Percentiles rank a stretch among this genome's conserved stretches.
Evolutionary conservation across 2,888 invertebrate genomes (phyloP).

Genomic region (Callyntrura guangdongensis): DNA sequence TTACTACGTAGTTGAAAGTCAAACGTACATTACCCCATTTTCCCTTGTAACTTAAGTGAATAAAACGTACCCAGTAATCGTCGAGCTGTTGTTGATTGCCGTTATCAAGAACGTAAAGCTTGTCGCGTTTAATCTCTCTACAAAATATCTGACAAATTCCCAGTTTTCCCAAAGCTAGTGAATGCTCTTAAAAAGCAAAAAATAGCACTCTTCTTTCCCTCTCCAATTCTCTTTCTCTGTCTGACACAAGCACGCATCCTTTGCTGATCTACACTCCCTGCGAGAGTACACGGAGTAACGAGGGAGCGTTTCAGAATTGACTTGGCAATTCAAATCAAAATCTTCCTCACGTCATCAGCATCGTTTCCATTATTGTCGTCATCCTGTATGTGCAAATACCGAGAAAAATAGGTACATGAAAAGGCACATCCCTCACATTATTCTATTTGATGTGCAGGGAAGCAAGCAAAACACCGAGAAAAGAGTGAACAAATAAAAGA

Average conservation of each 20-base stretch:
- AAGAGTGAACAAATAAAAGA: background rate
- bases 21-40: too few relatives aligned
- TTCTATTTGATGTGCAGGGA: constrained; percentile 38
- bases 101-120: background rate
- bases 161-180: background rate
- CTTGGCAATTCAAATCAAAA: constrained; percentile 74
- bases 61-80: background rate
- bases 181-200: background rate
- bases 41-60: too few relatives aligned
- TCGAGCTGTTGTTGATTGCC: background rate
- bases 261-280: background rate
- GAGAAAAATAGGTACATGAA: too few relatives aligned
- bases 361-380: constrained; percentile 28
- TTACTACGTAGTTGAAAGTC: too few relatives aligned
- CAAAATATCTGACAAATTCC: background rate
- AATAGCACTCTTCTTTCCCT: background rate
- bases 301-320: constrained; percentile 44
- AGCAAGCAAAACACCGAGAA: background rate
- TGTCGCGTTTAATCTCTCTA: constrained; percentile 24
- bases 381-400: background rate
- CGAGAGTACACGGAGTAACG: background rate
- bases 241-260: background rate
- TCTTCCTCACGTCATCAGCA: constrained; percentile 44
- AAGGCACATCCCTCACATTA: background rate
- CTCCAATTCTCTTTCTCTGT: background rate